These are phyloP conservation scores for Melieria crassipennis DNA, from an alignment of 2,888 invertebrate species.

Conservation along the genomic window DNA sequence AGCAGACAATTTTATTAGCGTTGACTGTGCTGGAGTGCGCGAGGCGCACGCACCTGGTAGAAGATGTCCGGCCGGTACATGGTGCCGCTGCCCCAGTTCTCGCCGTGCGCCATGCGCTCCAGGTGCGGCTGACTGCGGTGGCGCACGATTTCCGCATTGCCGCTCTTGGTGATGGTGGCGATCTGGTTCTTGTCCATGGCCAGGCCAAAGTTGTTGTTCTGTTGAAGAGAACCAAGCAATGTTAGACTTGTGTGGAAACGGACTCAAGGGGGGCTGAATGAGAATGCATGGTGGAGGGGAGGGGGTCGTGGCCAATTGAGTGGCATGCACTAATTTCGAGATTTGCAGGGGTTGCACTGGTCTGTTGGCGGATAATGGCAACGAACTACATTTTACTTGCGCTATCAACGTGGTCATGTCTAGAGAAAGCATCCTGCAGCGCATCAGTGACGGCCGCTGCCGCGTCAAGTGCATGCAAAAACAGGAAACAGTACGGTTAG, in stretches of 20 bases:
- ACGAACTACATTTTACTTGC: slow-evolving; percentile 36
- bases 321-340: background rate
- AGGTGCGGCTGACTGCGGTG: slow-evolving; percentile 76
- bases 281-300: too few relatives aligned
- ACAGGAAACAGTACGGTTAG: slow-evolving; percentile 9
- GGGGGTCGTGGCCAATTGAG: background rate
- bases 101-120: slow-evolving; percentile 47
- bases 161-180: slow-evolving; percentile 48
- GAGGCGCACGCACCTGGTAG: slow-evolving; percentile 76
- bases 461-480: slow-evolving; percentile 36
- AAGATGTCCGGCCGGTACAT: slow-evolving; percentile 89
- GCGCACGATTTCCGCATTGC: slow-evolving; percentile 63
- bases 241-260: too few relatives aligned
- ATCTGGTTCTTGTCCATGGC: slow-evolving; percentile 50
- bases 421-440: slow-evolving; percentile 36
- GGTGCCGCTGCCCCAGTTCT: slow-evolving; percentile 75
- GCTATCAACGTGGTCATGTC: slow-evolving; percentile 36
- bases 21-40: background rate
- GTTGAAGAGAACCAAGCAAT: background rate
- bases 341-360: too few relatives aligned
- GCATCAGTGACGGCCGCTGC: slow-evolving; percentile 14
- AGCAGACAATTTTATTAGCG: background rate
- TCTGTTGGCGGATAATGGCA: slow-evolving; percentile 8
- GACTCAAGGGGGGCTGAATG: too few relatives aligned
- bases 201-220: slow-evolving; percentile 54